Evolutionary conservation across 2,888 invertebrate genomes (phyloP).

Genomic region (Chalcosyrphus nemorum): DNA sequence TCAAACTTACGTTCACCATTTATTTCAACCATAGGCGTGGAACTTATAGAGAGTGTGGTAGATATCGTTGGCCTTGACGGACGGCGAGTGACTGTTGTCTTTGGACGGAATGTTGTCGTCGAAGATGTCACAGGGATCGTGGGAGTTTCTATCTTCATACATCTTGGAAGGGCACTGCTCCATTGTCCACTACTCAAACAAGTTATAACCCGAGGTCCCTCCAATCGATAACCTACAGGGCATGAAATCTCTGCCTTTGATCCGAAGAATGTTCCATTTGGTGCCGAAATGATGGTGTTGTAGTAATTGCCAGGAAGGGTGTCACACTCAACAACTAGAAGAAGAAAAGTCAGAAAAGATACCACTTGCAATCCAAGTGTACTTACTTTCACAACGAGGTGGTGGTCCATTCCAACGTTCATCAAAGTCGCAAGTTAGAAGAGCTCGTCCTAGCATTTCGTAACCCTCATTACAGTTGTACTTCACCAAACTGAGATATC

Average conservation of each 20-base stretch:
- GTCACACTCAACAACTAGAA: slow-evolving; percentile 88
- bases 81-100: slow-evolving; percentile 80
- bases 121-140: slow-evolving; percentile 78
- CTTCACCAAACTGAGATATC: slow-evolving; percentile 93
- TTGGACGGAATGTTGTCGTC: slow-evolving; percentile 79
- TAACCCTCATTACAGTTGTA: slow-evolving; percentile 92
- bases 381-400: slow-evolving; percentile 91
- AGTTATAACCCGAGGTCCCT: slow-evolving; percentile 86
- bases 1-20: slow-evolving; percentile 78
- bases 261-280: slow-evolving; percentile 87
- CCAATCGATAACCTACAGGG: slow-evolving; percentile 86
- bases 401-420: slow-evolving; percentile 97
- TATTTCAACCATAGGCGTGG: slow-evolving; percentile 78
- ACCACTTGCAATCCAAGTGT: neutral
- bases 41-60: slow-evolving; percentile 77
- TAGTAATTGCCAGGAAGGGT: slow-evolving; percentile 85
- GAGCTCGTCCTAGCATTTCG: slow-evolving; percentile 92
- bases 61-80: slow-evolving; percentile 77
- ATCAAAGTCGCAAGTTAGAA: slow-evolving; percentile 94
- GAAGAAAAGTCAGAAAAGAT: neutral
- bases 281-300: slow-evolving; percentile 84
- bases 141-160: slow-evolving; percentile 86
- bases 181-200: slow-evolving; percentile 91
- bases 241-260: slow-evolving; percentile 90
- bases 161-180: slow-evolving; percentile 89